A percentile compares a stretch with the other conserved stretches of the same genome.
Conservation (phyloP, 2,888 invertebrate genomes). For the Thecocarcelia acutangulata region DNA sequence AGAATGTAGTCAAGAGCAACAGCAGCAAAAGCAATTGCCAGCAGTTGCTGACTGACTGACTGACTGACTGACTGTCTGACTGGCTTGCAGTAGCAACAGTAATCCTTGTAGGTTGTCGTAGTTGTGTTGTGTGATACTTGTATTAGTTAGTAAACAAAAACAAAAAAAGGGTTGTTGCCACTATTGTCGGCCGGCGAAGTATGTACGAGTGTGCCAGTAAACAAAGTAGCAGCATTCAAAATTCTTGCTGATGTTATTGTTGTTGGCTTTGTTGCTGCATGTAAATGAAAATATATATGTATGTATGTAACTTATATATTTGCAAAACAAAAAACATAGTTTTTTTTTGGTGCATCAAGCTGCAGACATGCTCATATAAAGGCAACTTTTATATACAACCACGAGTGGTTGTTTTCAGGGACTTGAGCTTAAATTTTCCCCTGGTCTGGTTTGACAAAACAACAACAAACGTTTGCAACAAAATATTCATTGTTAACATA, state of each 20-base stretch:
- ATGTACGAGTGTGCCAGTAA: no score
- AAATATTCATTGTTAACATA: conserved; percentile 68
- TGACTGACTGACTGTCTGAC: no score
- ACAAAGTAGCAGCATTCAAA: conserved; percentile 4
- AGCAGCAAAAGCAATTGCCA: conserved; percentile 43
- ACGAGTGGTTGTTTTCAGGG: not conserved
- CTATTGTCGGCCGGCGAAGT: conserved; percentile 37
- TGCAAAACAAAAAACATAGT: conserved; percentile 19
- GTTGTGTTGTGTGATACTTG: conserved; percentile 35
- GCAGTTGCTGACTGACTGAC: conserved; percentile 36
- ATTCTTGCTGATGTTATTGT: conserved; percentile 23
- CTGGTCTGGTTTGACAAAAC: conserved; percentile 3
- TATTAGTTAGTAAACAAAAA: conserved; percentile 39
- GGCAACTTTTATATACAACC: not conserved
- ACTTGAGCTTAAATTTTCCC: conserved; percentile 2
- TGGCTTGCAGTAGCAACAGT: conserved; percentile 29
- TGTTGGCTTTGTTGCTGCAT: conserved; percentile 25
- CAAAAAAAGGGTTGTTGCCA: conserved; percentile 49
- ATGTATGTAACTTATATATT: conserved; percentile 22
- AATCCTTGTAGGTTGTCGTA: conserved; percentile 24
- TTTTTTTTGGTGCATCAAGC: conserved; percentile 41
- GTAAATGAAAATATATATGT: conserved; percentile 46
- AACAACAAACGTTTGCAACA: conserved; percentile 36
- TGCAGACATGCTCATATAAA: conserved; percentile 16
- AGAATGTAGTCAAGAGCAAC: conserved; percentile 46